Evolutionary conservation across 2,888 invertebrate genomes (phyloP), one percentile per base, ranked within the genome.

Genomic region (Anorthoa munda): DNA sequence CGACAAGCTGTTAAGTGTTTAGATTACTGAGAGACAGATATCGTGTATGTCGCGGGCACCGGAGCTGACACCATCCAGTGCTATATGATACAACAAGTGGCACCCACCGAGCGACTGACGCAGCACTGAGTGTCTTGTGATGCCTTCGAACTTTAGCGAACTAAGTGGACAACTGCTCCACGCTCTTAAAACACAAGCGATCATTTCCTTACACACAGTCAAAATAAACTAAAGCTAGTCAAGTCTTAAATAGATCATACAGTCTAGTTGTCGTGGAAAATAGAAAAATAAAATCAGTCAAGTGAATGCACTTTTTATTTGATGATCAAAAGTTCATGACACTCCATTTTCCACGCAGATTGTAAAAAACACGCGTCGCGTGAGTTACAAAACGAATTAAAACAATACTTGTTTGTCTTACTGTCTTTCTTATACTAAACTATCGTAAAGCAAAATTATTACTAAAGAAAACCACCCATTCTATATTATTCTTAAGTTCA

Each of bases 311-410:
- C 82, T 87, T 92, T 74, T 75, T 93, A 93, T 93, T 92, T 93
- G 86, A 86, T 88, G 84, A 82, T 86, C 83, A 86, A 85, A 89
- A 87, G 58, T 86, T 87, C 85, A 91, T 86, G 86, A 82, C 87
- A 90, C 79, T 92, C 90, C 91, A 92, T 93, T 93, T 93, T 94
- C 94, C 94, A 94, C 94, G 91, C 86, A 87, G 83, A 87, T 86
- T 82, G 85, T 82, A 86, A 85, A 74, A 73, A 84, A 77, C 81
- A 79, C 78, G 81, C 75, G 61, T 76, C 72, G 81, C 76, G 84
- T 77, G 78, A 75, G 65, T 79, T 80, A 85, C 74, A 82, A 81
- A 80, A 81, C 71, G 74, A 77, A 45, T 79, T 59, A 77, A 80
- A 83, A 87, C 82, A 82, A 85, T 77, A 55, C 71, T 82, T 79